Evolutionary conservation across 2,113 vertebrate species (phyloP), one percentile per base, ranked within the genome.

Genomic region (Myotis brandtii): DNA sequence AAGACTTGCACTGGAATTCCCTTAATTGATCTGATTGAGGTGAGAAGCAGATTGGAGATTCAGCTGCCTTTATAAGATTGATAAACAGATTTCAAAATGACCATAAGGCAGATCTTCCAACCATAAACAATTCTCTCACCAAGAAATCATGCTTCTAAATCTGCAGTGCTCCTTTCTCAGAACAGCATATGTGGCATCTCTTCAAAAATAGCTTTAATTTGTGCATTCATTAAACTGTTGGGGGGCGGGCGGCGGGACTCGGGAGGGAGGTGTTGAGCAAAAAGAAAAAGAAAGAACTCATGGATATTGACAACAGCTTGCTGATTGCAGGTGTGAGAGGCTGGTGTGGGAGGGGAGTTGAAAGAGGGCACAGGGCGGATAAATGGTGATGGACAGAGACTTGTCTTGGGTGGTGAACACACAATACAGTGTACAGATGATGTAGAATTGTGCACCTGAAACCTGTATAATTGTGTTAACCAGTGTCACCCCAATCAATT

Each of bases 101-200:
- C 30, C 64, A 34, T 32, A n/a, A 92, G 34, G 40, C 40, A 83
- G 16, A 34, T 46, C 12, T 89, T 85, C 30, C 72, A 93, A 48
- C 4, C 20, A 27, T 48, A 54, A 46, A 21, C 21, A 20, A 9
- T 62, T 48, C 8, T 92, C 5, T 72, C 30, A 40, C 11, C 20
- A 70, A 91, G 30, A 64, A 43, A 70, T 52, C 32, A 86, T 17
- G 14, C 37, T 92, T 95, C 11, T 59, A 86, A 87, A 83, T 89
- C 30, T 93, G 11, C 23, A 43, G 14, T 6, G 12, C 2, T 82
- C 1, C 16, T 89, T 76, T 73, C n/a, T 77, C 32, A 73, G 9
- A 83, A 79, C 13, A 40, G 2, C 23, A 54, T 10, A n/a, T 3
- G 13, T 70, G 18, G 43, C 6, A 23, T 66, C 2, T 52, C 70